These are phyloP conservation scores for Eupithecia subumbrata DNA, from an alignment of 2,888 invertebrate species.

Conservation along the genomic window DNA sequence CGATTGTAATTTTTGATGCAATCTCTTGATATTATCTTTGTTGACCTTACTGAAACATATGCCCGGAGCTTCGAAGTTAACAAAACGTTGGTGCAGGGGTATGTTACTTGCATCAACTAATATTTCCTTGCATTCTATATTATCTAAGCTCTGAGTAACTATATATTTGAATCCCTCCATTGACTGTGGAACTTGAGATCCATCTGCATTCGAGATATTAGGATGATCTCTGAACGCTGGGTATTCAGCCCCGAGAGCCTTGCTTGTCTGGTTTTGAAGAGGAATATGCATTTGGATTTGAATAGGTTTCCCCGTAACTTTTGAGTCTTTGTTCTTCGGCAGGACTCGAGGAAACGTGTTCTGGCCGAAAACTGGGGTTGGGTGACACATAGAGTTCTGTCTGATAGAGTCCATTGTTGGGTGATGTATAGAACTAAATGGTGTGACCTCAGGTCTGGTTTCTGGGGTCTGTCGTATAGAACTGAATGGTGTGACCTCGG, in stretches of 20 bases:
- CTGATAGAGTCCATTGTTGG: not conserved
- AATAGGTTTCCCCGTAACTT: slow-evolving; percentile 50
- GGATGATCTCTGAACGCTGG: not conserved
- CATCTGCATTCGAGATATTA: not conserved
- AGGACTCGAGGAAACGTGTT: slow-evolving; percentile 50
- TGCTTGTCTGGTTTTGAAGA: not conserved
- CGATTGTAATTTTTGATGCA: not conserved
- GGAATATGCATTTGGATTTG: slow-evolving; percentile 45
- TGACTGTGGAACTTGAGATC: not conserved
- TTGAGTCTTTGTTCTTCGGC: slow-evolving; percentile 37
- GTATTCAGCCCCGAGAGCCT: not conserved
- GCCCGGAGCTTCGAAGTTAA: not conserved
- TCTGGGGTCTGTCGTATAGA: no score
- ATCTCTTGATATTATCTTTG: slow-evolving; percentile 3
- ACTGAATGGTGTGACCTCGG: not conserved
- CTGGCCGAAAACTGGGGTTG: slow-evolving; percentile 51
- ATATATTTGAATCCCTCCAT: not conserved
- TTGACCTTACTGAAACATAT: not conserved
- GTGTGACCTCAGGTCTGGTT: no score
- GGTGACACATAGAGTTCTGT: not conserved
- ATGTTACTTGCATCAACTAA: not conserved
- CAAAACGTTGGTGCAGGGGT: not conserved
- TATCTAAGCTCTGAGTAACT: not conserved
- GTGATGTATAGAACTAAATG: not conserved
- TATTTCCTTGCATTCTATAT: not conserved